These are phyloP conservation scores for Neodiprion fabricii DNA, from an alignment of 1,140 invertebrate species.

Conservation along the genomic window DNA sequence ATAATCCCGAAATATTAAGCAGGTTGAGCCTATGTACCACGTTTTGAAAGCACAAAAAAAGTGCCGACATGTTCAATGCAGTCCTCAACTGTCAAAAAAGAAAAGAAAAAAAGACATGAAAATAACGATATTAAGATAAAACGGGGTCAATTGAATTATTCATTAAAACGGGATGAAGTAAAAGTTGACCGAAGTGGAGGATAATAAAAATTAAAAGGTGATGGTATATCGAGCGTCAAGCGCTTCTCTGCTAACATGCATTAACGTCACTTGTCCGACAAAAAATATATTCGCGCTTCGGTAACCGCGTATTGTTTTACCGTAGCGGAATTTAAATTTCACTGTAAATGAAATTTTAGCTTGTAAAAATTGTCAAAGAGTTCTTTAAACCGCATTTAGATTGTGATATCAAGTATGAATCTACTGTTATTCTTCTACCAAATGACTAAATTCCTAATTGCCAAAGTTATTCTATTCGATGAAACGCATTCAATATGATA, in stretches of 20 bases:
- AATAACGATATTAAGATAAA: not conserved
- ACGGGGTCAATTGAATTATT: slow-evolving; percentile 37
- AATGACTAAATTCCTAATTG: no score
- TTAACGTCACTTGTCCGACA: not conserved
- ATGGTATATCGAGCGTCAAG: not conserved
- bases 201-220: not conserved
- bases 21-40: slow-evolving; percentile 10
- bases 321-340: no score
- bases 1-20: not conserved
- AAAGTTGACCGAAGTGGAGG: not conserved
- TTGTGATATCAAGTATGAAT: no score
- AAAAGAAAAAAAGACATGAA: no score
- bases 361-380: no score
- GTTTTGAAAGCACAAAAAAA: slow-evolving; percentile 24
- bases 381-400: no score
- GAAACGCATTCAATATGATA: no score
- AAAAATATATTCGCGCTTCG: not conserved
- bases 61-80: slow-evolving; percentile 33
- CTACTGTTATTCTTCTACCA: no score
- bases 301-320: no score
- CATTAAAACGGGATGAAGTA: slow-evolving; percentile 18
- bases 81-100: slow-evolving; percentile 23
- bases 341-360: no score
- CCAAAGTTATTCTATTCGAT: no score
- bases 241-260: not conserved